Evolutionary conservation across 2,888 invertebrate genomes (phyloP).

Genomic region (Amorpha juglandis): DNA sequence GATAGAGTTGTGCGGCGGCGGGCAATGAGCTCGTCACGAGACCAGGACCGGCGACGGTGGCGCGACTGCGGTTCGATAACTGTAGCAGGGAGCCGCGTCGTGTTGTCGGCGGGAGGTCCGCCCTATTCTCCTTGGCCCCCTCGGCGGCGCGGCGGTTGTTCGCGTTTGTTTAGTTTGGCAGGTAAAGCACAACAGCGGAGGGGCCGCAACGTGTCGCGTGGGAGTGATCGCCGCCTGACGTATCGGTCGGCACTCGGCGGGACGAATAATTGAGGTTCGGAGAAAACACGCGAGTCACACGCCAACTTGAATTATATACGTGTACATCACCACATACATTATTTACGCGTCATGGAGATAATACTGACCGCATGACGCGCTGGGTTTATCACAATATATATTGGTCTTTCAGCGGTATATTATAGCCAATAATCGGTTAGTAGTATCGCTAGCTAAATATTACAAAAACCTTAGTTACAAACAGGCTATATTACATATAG

Average conservation of each 20-base stretch:
- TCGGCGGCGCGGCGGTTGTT: conserved; percentile 7
- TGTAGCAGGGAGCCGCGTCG: conserved; percentile 39
- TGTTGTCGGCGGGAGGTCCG: conserved; percentile 34
- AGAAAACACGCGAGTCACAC: conserved; percentile 45
- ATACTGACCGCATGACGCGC: conserved; percentile 6
- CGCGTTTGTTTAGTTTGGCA: conserved; percentile 67
- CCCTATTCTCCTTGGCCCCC: conserved; percentile 29
- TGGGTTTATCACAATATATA: background rate
- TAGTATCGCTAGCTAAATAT: too few species aligned
- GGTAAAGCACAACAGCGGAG: conserved; percentile 66
- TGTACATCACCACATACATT: background rate
- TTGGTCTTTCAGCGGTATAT: background rate
- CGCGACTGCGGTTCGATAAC: conserved; percentile 61
- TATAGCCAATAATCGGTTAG: too few species aligned
- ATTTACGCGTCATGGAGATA: background rate
- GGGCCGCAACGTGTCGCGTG: conserved; percentile 57
- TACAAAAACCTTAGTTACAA: too few species aligned
- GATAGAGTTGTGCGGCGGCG: conserved; percentile 38
- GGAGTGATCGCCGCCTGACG: conserved; percentile 58
- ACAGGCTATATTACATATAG: too few species aligned
- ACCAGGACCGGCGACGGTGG: conserved; percentile 58
- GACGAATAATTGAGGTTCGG: conserved; percentile 53
- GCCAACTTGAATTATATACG: conserved; percentile 13
- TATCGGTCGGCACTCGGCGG: conserved; percentile 44
- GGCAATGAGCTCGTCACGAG: conserved; percentile 42